These are phyloP conservation scores for Ceratitis capitata DNA, from an alignment of 1,140 invertebrate species.

Conservation along the genomic window DNA sequence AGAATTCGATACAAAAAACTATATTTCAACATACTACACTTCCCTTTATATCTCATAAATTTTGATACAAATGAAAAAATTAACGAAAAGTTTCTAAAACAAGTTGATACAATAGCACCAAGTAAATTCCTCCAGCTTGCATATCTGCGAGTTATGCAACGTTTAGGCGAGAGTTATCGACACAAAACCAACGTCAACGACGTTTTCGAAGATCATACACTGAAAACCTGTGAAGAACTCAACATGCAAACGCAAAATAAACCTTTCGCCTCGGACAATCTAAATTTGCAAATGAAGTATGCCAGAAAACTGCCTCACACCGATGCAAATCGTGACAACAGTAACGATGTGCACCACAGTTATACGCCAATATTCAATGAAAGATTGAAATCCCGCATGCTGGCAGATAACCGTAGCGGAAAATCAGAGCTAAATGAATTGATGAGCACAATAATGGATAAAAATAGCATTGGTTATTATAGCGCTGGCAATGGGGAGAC, in stretches of 20 bases:
- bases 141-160: neutral
- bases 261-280: neutral
- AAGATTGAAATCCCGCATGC: neutral
- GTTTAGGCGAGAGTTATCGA: neutral
- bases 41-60: conserved; percentile 2
- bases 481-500: neutral
- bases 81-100: conserved; percentile 18
- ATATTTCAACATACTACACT: neutral
- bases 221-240: neutral
- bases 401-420: neutral
- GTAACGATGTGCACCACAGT: neutral
- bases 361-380: neutral
- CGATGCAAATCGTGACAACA: neutral
- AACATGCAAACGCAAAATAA: neutral
- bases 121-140: neutral
- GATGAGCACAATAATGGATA: neutral
- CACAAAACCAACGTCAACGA: neutral
- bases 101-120: conserved; percentile 1
- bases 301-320: neutral
- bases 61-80: conserved; percentile 29
- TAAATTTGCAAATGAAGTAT: conserved; percentile 19
- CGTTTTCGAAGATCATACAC: neutral
- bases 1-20: neutral
- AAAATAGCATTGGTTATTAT: neutral
- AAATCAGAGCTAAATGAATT: neutral